Conservation (phyloP, 2,797 vertebrate species). For the Lepus oiostolus region DNA sequence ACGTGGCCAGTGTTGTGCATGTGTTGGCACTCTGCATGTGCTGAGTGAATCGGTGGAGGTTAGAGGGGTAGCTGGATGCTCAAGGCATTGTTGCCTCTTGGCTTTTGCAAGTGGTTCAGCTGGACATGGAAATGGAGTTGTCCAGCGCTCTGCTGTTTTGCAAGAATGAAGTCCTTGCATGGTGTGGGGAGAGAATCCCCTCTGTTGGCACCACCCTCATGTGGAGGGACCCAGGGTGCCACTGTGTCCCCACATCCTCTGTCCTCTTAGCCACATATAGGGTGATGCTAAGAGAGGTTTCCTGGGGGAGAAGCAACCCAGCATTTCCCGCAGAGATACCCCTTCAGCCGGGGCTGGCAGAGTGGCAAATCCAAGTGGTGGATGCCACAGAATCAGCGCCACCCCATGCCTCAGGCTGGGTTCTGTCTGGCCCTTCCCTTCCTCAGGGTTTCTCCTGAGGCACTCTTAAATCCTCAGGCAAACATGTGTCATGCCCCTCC, state of each 20-base stretch:
- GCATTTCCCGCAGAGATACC: accelerated
- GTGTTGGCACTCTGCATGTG: background rate
- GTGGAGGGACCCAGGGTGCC: no score
- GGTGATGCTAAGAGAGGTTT: accelerated
- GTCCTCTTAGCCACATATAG: no score
- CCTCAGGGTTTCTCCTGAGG: background rate
- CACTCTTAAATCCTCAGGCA: background rate
- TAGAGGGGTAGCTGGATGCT: no score
- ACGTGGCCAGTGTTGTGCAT: no score
- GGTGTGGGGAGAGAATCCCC: background rate
- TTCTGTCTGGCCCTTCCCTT: background rate
- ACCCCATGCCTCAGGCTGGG: background rate
- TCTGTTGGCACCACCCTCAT: accelerated
- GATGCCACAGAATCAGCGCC: background rate
- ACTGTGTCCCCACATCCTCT: accelerated
- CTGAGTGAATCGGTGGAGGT: background rate
- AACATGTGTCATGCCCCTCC: background rate
- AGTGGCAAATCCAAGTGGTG: background rate
- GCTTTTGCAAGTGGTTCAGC: accelerated
- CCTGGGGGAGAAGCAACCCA: background rate
- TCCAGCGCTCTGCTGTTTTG: accelerated
- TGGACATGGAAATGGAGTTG: accelerated
- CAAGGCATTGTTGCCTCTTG: no score
- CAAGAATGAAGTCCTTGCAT: no score
- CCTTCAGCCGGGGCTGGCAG: background rate